Evolutionary conservation across 2,888 invertebrate species (phyloP).

Genomic region (Drosophila hamatofila): DNA sequence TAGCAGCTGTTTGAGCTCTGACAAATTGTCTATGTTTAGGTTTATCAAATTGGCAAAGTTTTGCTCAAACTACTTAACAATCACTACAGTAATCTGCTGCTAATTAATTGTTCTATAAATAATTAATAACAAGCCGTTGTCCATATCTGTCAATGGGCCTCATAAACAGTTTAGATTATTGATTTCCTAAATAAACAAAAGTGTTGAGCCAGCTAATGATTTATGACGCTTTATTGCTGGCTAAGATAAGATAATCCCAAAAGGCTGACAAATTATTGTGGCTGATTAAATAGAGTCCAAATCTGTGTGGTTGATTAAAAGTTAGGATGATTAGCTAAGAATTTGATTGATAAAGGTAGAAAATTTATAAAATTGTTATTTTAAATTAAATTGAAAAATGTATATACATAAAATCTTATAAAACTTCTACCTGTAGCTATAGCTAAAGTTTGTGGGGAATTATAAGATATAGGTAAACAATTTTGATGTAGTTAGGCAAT

Average conservation of each 20-base stretch:
- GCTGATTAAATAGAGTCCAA: background rate
- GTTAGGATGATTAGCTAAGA: background rate
- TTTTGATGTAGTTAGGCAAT: background rate
- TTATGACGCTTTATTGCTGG: conserved; percentile 19
- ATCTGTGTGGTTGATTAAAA: background rate
- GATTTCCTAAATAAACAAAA: conserved; percentile 33
- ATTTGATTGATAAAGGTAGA: too few species aligned
- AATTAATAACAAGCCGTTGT: conserved; percentile 19
- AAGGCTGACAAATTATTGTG: conserved; percentile 9
- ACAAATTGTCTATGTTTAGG: background rate
- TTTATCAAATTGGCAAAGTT: background rate
- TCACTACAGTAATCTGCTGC: conserved; percentile 26
- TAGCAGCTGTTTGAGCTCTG: background rate
- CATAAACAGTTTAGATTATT: conserved; percentile 22
- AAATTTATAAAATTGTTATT: background rate
- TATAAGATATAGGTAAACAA: background rate
- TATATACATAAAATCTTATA: too few species aligned
- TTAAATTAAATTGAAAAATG: too few species aligned
- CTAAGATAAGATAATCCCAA: conserved; percentile 43
- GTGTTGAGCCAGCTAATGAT: conserved; percentile 20
- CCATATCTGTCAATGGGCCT: conserved; percentile 13
- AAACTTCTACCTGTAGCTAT: background rate
- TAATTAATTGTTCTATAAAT: conserved; percentile 66
- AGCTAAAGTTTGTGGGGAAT: background rate
- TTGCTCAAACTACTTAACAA: background rate